phyloP scores from a whole-genome alignment of 2,797 vertebrate species.

The Pempheris klunzingeri region DNA sequence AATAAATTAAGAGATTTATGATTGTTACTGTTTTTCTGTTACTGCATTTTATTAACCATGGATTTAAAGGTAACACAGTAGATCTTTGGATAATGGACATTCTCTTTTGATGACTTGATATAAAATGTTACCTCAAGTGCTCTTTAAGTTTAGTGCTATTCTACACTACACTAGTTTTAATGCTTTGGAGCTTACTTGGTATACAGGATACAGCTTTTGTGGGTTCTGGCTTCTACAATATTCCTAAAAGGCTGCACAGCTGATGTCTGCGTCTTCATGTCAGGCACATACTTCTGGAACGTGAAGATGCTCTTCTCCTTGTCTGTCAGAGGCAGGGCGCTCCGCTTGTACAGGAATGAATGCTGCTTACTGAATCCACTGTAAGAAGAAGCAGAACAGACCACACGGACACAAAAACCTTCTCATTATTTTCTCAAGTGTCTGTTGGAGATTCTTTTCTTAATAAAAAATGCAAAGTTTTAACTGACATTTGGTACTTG shows the following conservation, averaged over 20 bases:
- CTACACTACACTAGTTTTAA: background rate
- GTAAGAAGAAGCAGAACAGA: conserved; percentile 19
- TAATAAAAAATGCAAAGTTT: conserved; percentile 24
- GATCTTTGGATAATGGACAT: background rate
- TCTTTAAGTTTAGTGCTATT: conserved; percentile 14
- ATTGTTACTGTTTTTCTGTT: background rate
- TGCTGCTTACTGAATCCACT: conserved; percentile 66
- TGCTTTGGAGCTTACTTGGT: conserved; percentile 26
- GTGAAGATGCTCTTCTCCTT: conserved; percentile 50
- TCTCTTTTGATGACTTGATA: conserved; percentile 1
- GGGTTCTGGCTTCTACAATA: conserved; percentile 38
- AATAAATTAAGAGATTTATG: conserved; percentile 31
- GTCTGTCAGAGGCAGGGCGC: conserved; percentile 52
- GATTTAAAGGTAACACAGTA: conserved; percentile 1
- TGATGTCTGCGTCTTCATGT: background rate
- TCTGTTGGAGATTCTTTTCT: background rate
- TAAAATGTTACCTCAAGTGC: conserved; percentile 22
- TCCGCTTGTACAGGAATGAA: conserved; percentile 64
- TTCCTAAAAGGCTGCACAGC: background rate
- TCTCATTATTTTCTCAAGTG: background rate
- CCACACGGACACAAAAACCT: background rate
- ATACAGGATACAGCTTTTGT: conserved; percentile 27
- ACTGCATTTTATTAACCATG: conserved; percentile 15
- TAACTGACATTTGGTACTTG: conserved; percentile 67
- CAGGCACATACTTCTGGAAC: conserved; percentile 2